Conservation (phyloP, 2,888 invertebrate species). For the Pomacea canaliculata region DNA sequence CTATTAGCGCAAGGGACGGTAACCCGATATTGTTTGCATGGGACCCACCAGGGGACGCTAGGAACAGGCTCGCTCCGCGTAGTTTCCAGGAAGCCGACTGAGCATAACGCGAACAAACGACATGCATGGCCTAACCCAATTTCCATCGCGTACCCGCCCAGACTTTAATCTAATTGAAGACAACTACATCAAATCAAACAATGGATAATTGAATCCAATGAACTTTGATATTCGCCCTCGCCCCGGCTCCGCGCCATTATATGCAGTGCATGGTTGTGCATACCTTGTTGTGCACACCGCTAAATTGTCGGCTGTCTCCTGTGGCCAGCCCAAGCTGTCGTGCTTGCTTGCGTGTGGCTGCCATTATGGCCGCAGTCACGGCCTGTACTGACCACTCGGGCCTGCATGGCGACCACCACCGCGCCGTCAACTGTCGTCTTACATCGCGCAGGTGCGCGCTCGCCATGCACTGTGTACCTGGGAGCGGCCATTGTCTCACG, state of each 20-base stretch:
- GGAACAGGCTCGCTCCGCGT: constrained; percentile 20
- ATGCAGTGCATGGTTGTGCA: constrained; percentile 17
- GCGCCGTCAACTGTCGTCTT: too few species aligned
- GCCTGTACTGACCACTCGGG: too few species aligned
- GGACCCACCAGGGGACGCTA: constrained; percentile 26
- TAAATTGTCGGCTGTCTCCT: too few species aligned
- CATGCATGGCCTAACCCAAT: constrained; percentile 31
- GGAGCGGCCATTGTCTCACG: too few species aligned
- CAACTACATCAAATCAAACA: constrained; percentile 49
- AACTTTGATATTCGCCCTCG: constrained; percentile 40
- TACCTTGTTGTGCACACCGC: constrained; percentile 13
- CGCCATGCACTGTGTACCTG: too few species aligned
- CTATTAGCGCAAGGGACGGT: constrained; percentile 37
- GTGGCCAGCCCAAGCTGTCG: background rate
- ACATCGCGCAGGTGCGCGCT: too few species aligned
- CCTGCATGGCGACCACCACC: too few species aligned
- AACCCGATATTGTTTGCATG: constrained; percentile 35
- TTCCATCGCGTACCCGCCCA: constrained; percentile 22
- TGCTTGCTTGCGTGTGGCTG: constrained; percentile 1
- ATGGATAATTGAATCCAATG: constrained; percentile 46
- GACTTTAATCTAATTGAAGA: constrained; percentile 46
- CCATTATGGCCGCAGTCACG: too few species aligned
- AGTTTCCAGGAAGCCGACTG: constrained; percentile 14
- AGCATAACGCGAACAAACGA: constrained; percentile 22
- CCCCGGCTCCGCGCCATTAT: constrained; percentile 12